Base-by-base conservation (phyloP, 1,140 invertebrate genomes). In the Hylyphantes graminicola region DNA sequence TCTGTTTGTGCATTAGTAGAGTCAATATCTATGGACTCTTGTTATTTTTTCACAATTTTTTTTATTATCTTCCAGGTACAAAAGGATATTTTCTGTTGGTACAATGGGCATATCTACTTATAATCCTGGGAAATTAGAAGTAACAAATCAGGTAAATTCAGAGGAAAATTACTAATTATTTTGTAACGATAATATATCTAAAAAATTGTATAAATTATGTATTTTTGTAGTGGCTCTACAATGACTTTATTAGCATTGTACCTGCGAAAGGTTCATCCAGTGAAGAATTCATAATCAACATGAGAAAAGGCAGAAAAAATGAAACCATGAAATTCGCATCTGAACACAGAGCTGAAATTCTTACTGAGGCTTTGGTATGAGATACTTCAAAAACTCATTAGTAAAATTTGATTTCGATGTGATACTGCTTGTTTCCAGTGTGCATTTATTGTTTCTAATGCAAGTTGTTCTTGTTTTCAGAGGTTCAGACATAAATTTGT, bases 261-360 rank as follows among this genome's bases (percentile, higher is more conserved):
- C 94, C 95, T 50, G 51, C 57, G 35, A 86, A 86, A 76, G 77
- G 64, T 54, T 82, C 86, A 68, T 63, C 50, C n/a, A 83, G 59
- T 53, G 78, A 86, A 78, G 86, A 87, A 73, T 85, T 87, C 72
- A 78, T 85, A 61, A 86, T 87, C 13, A 63, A 61, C 77, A 87
- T 78, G 54, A 88, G 85, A 96, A 55, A 90, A 88, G 89, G 90
- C 55, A 95, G 90, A 86, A 98, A 98, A 92, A 92, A 93, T 70
- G 97, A 99, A 88, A 94, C 94, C 17, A 99, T 99, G 95, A 95
- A 94, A 88, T 98, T 99, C 89, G 98, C 97, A n/a, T 97, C 96
- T 7, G 98, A 99, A 88, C 95, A 97, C 89, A 93, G 98, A 88
- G 93, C 95, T 80, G 93, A 98, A 86, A 93, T 99, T 86, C 90